Evolutionary conservation across 2,888 invertebrate genomes (phyloP), one percentile per base, ranked within the genome.

Genomic region (Cataglyphis altisquamis): DNA sequence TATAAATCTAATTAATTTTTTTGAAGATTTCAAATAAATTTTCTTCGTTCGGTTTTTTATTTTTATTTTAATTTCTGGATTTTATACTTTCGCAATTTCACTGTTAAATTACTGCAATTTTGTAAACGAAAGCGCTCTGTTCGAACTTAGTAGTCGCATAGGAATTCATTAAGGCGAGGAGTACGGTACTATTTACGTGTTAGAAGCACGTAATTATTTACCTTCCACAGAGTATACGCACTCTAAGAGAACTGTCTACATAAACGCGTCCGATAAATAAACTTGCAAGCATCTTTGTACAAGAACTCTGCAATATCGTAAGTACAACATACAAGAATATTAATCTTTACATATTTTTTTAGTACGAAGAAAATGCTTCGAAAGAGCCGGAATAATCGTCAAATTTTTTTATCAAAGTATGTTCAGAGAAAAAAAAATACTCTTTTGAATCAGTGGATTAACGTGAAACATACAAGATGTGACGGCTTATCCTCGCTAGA

Each of bases 161-260:
- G 84, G 45, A 84, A 75, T 84, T 84, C 84, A 83, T 84, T 84
- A 84, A 84, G 83, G 57, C 83, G 70, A 83, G 83, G 55, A 52
- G 68, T 83, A 83, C 64, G 39, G 70, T 70, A 84, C 83, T 84
- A 84, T 84, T 84, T 84, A 75, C 84, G 70, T 83, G 83, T 75
- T 74, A 83, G 83, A 75, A 83, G 70, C 83, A 84, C 83, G 83
- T 83, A 83, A 84, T 84, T 82, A 84, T 84, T 84, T 84, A 83
- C 57, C 68, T 68, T 67, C 68, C 21, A 75, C 66, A 39, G 57
- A 32, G 82, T 60, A 70, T 18, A 74, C 32, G 21, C 68, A 39
- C 75, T 48, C 5, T 55, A 41, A 84, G 55, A 52, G 52, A 52
- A 52, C 55, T 74, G 64, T 68, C 74, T 82, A 29, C 48, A 57